These are phyloP conservation scores for Cephus pygmeus DNA, from an alignment of 2,888 invertebrate genomes.

Conservation along the genomic window DNA sequence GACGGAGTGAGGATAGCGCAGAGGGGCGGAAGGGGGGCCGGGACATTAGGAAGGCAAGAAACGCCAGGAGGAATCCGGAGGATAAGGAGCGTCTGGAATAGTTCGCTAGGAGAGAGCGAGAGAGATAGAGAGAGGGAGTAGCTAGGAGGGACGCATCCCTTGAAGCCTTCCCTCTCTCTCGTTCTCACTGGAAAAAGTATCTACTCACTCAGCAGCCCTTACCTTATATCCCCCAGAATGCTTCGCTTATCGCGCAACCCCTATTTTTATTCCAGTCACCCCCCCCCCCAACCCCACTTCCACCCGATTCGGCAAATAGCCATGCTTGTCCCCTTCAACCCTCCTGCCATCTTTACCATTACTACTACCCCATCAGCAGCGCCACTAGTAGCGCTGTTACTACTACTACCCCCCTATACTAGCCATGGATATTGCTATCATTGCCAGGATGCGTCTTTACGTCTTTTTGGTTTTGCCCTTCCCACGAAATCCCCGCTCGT, in stretches of 20 bases:
- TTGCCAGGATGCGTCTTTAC: neutral
- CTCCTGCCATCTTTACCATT: neutral
- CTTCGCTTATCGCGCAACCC: constrained; percentile 39
- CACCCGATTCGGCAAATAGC: constrained; percentile 7
- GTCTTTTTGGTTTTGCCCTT: neutral
- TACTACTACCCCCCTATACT: neutral
- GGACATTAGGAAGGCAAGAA: constrained; percentile 40
- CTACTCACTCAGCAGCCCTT: neutral
- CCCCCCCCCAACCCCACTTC: neutral
- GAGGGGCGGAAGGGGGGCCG: constrained; percentile 24
- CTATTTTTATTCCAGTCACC: constrained; percentile 40
- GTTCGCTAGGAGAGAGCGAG: neutral
- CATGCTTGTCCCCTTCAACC: constrained; percentile 1
- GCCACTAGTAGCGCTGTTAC: neutral
- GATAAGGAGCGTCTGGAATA: constrained; percentile 24
- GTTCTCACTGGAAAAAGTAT: neutral
- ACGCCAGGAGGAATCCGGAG: constrained; percentile 24
- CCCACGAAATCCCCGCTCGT: neutral
- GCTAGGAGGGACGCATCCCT: constrained; percentile 6
- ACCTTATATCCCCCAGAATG: constrained; percentile 5
- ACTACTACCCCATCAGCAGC: neutral
- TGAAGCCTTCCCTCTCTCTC: constrained; percentile 32
- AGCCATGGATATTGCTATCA: neutral
- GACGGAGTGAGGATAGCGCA: constrained; percentile 28
- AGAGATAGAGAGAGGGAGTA: constrained; percentile 7